These are phyloP conservation scores for Drosophila ercepeae DNA, from an alignment of 1,140 invertebrate genomes.

Conservation along the genomic window DNA sequence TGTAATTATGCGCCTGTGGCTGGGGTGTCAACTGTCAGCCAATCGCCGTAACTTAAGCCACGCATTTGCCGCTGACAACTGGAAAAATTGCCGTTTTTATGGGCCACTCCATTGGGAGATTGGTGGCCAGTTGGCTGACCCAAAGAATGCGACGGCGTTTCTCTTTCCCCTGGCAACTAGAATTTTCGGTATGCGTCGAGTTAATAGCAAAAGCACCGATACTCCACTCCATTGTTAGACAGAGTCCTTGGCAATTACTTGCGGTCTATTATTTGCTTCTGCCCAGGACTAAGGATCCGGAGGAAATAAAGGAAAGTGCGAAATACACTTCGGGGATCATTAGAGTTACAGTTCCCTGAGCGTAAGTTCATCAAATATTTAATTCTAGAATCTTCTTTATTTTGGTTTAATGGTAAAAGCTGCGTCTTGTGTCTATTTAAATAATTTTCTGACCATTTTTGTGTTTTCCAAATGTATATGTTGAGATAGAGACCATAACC, in stretches of 20 bases:
- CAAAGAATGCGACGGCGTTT: conserved; percentile 47
- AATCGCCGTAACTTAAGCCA: conserved; percentile 77
- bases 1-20: conserved; percentile 68
- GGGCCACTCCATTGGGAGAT: conserved; percentile 42
- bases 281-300: conserved; percentile 13
- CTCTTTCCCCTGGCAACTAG: conserved; percentile 9
- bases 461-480: neutral
- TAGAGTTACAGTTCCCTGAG: neutral
- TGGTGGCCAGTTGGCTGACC: conserved; percentile 37
- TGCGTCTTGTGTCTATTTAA: neutral
- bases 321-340: conserved; percentile 23
- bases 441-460: neutral
- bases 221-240: conserved; percentile 36
- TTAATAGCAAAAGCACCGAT: conserved; percentile 61
- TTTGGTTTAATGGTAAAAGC: neutral
- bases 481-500: neutral
- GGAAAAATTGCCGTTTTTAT: conserved; percentile 80
- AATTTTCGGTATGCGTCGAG: conserved; percentile 64
- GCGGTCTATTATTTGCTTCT: conserved; percentile 52
- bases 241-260: conserved; percentile 59
- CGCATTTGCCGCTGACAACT: conserved; percentile 79
- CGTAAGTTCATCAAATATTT: conserved; percentile 2
- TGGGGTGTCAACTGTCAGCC: conserved; percentile 78
- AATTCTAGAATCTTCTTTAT: neutral
- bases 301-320: conserved; percentile 2